Conservation (phyloP, 2,113 vertebrate species). For the Myotis davidii region DNA sequence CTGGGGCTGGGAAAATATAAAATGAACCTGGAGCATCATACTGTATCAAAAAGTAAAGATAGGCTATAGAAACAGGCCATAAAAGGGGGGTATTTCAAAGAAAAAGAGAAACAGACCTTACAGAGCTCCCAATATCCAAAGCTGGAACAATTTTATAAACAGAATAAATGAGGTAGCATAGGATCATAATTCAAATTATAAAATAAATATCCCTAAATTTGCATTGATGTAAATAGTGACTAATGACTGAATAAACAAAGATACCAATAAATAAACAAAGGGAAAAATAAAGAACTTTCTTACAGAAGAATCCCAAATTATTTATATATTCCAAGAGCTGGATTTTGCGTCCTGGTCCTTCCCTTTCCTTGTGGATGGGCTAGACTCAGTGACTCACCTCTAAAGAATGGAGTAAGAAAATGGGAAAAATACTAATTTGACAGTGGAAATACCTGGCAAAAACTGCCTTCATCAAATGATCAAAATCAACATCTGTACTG, state of each 20-base stretch:
- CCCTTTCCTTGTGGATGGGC: background rate
- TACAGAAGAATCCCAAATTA: background rate
- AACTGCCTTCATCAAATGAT: background rate
- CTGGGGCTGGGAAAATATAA: background rate
- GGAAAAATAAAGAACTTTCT: background rate
- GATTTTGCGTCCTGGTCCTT: background rate
- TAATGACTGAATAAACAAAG: background rate
- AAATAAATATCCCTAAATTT: background rate
- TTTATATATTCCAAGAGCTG: background rate
- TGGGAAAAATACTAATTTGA: background rate
- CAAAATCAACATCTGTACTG: background rate
- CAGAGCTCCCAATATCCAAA: background rate
- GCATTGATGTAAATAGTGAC: background rate
- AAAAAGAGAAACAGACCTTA: background rate
- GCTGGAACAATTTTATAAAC: background rate
- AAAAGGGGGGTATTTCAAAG: background rate
- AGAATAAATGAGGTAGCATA: background rate
- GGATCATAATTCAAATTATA: background rate
- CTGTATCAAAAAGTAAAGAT: background rate
- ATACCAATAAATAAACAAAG: background rate
- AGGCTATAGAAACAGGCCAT: background rate
- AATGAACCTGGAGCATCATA: background rate
- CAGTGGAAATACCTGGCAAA: background rate
- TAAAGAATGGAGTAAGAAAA: background rate
- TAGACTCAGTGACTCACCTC: background rate